Evolutionary conservation across 2,113 vertebrate species (phyloP).

Genomic region (Dipodomys stephensi): DNA sequence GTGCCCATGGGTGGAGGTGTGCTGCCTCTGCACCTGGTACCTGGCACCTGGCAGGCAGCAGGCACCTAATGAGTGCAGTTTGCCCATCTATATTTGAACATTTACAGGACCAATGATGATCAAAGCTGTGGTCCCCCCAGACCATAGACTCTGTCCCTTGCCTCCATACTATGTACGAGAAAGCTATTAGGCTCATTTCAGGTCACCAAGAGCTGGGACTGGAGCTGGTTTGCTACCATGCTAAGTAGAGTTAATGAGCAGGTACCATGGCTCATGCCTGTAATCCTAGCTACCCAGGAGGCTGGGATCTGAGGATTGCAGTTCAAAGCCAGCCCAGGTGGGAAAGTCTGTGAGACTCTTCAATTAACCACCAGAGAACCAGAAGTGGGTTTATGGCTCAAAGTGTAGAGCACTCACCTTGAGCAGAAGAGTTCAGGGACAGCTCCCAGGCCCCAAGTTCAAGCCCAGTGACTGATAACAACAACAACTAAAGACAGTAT

Average conservation of each 20-base stretch:
- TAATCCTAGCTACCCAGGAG: no score
- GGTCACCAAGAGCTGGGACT: background rate
- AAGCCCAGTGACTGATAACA: no score
- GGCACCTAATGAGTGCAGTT: fast-evolving
- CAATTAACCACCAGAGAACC: no score
- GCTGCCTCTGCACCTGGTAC: background rate
- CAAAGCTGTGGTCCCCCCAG: background rate
- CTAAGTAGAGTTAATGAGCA: background rate
- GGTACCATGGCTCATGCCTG: background rate
- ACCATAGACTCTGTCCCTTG: background rate
- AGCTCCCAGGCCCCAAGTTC: no score
- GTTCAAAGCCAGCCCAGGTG: no score
- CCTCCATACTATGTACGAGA: background rate
- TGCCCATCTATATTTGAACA: background rate
- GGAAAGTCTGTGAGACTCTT: no score
- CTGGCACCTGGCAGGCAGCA: background rate
- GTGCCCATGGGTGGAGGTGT: fast-evolving
- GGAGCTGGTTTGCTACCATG: background rate
- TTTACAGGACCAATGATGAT: background rate
- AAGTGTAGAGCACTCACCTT: no score
- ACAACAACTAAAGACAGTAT: background rate
- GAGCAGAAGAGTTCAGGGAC: no score
- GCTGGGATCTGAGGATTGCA: no score
- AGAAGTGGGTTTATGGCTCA: no score
- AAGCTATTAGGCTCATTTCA: background rate